phyloP scores from a whole-genome alignment of 1,140 invertebrate genomes.

The Zaprionus gabonicus region DNA sequence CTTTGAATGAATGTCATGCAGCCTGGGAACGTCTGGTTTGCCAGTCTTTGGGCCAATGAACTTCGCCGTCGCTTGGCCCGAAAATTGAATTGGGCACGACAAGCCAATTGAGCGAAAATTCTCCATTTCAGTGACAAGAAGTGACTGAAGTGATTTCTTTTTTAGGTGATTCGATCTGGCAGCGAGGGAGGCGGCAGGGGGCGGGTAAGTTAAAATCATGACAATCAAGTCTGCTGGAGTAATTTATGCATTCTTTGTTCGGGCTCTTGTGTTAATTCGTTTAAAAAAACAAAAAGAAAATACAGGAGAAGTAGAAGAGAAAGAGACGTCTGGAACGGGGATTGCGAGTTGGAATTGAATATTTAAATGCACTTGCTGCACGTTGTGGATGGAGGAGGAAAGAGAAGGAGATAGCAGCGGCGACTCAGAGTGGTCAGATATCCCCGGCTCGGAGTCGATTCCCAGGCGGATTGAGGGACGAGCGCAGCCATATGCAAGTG shows the following conservation, averaged over 20 bases:
- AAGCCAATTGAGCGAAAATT: conserved; percentile 34
- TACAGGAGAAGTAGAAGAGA: conserved; percentile 30
- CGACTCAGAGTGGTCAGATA: conserved; percentile 44
- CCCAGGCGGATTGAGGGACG: background rate
- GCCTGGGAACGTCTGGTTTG: background rate
- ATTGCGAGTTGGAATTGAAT: conserved; percentile 54
- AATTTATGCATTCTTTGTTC: conserved; percentile 81
- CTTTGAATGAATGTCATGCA: conserved; percentile 4
- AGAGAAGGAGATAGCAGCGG: background rate
- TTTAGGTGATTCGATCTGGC: conserved; percentile 33
- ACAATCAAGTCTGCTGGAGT: conserved; percentile 44
- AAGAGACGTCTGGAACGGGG: conserved; percentile 19
- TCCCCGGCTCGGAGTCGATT: conserved; percentile 13
- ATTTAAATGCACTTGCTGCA: conserved; percentile 67
- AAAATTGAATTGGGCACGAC: conserved; percentile 33
- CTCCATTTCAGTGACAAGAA: conserved; percentile 56
- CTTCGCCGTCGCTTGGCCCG: conserved; percentile 23
- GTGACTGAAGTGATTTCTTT: conserved; percentile 46
- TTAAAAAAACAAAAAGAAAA: conserved; percentile 54
- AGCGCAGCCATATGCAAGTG: conserved; percentile 34
- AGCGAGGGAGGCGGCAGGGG: background rate
- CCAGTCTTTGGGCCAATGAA: conserved; percentile 52
- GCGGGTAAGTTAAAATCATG: conserved; percentile 35
- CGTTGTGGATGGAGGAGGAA: background rate
- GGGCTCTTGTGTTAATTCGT: conserved; percentile 65